Conservation (phyloP, 2,888 invertebrate species). For the Drosophila pseudotalamancana region DNA sequence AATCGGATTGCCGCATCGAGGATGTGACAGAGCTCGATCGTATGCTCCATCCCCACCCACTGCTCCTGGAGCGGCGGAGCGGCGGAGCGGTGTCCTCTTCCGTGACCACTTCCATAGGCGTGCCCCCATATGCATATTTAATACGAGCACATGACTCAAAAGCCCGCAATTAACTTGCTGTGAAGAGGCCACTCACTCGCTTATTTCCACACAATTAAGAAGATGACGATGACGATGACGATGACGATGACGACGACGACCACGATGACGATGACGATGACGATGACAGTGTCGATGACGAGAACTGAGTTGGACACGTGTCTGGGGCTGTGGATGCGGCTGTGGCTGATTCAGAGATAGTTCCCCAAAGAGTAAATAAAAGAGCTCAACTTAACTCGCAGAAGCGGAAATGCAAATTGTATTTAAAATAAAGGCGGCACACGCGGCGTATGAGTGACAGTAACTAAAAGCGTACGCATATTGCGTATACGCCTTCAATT, state of each 20-base stretch:
- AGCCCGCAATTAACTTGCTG: slow-evolving; percentile 66
- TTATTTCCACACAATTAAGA: slow-evolving; percentile 66
- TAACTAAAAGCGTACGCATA: slow-evolving; percentile 44
- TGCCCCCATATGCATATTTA: slow-evolving; percentile 59
- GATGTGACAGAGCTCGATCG: slow-evolving; percentile 30
- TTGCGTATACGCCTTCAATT: slow-evolving; percentile 54
- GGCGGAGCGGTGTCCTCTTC: too few relatives aligned
- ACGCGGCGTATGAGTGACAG: slow-evolving; percentile 49
- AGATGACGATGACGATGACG: slow-evolving; percentile 17
- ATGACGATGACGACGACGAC: neutral
- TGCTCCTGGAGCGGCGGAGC: too few relatives aligned
- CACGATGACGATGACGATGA: slow-evolving; percentile 13
- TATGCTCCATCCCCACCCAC: neutral
- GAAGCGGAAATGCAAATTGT: slow-evolving; percentile 47
- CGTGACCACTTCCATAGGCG: slow-evolving; percentile 27
- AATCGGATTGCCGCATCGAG: slow-evolving; percentile 47
- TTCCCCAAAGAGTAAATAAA: slow-evolving; percentile 57
- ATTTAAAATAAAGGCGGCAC: slow-evolving; percentile 29
- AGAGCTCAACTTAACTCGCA: slow-evolving; percentile 29
- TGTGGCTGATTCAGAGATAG: slow-evolving; percentile 57
- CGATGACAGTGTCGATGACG: slow-evolving; percentile 2
- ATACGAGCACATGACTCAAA: slow-evolving; percentile 61
- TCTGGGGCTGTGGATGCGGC: slow-evolving; percentile 6
- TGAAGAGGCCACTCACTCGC: slow-evolving; percentile 62
- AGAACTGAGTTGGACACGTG: slow-evolving; percentile 4